Percentiles rank a stretch among this genome's conserved stretches.
phyloP scores from a whole-genome alignment of 2,797 vertebrate genomes.

The Numenius phaeopus region DNA sequence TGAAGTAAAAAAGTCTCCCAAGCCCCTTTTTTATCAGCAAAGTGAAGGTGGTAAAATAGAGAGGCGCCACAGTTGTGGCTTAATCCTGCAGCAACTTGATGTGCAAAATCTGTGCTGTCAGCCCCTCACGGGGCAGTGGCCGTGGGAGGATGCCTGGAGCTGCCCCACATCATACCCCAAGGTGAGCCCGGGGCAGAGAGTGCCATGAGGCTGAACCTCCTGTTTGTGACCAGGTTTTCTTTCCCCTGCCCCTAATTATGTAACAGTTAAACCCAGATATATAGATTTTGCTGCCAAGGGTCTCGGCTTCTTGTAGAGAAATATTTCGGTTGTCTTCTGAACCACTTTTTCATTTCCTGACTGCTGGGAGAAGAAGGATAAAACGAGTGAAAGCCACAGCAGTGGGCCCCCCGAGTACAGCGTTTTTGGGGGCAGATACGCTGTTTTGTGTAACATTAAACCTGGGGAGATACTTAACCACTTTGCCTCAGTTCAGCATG shows the following conservation, averaged over 20 bases:
- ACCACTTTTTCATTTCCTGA: constrained; percentile 79
- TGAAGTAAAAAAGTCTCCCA: not conserved
- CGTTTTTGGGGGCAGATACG: constrained; percentile 55
- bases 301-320: constrained; percentile 1
- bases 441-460: constrained; percentile 79
- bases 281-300: not conserved
- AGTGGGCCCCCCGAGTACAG: constrained; percentile 27
- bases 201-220: not conserved
- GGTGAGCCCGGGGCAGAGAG: not conserved
- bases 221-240: not conserved
- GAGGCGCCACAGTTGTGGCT: not conserved
- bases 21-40: not conserved
- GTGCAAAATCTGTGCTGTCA: not conserved
- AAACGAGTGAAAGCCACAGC: constrained; percentile 57
- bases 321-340: constrained; percentile 62
- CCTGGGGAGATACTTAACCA: constrained; percentile 77
- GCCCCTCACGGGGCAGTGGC: not conserved
- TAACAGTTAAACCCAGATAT: not conserved
- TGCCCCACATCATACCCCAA: too few species aligned
- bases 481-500: constrained; percentile 71
- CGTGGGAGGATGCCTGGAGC: not conserved
- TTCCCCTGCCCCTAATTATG: not conserved
- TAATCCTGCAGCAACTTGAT: fast-evolving
- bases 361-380: constrained; percentile 62
- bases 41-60: not conserved